Evolutionary conservation across 2,888 invertebrate genomes (phyloP).

Genomic region (Frankliniella intonsa): DNA sequence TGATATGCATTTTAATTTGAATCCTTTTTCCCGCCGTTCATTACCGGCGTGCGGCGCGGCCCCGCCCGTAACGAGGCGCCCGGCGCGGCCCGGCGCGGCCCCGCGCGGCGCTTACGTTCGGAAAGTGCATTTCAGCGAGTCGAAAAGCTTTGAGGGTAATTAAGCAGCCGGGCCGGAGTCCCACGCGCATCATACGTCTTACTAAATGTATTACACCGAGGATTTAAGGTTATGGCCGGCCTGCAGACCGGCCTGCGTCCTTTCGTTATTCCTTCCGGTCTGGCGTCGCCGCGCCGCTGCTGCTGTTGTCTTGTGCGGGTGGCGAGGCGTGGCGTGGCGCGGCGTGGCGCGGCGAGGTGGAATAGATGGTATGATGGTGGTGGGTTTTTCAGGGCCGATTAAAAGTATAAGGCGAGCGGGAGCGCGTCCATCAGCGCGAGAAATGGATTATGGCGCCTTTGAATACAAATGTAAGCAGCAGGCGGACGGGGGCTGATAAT

Average conservation of each 20-base stretch:
- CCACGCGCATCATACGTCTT: neutral
- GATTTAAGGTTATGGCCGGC: neutral
- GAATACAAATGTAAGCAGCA: no score
- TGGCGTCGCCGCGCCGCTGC: no score
- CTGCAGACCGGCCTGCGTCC: no score
- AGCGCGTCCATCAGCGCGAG: no score
- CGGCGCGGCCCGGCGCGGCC: neutral
- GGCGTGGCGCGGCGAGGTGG: neutral
- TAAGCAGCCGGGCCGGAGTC: neutral
- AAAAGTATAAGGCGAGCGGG: neutral
- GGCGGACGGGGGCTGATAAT: no score
- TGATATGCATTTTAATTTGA: conserved; percentile 16
- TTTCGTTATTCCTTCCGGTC: no score
- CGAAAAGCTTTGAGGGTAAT: neutral
- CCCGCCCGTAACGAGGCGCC: neutral
- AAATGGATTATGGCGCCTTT: no score
- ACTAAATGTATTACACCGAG: neutral
- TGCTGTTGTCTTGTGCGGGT: neutral
- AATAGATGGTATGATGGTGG: neutral
- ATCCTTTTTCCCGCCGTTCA: neutral
- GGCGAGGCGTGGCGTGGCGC: neutral
- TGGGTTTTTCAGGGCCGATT: neutral
- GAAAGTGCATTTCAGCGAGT: neutral
- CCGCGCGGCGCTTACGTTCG: neutral
- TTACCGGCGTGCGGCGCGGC: neutral